These are phyloP conservation scores for Eupithecia dodoneata DNA, from an alignment of 2,888 invertebrate species.

Conservation along the genomic window DNA sequence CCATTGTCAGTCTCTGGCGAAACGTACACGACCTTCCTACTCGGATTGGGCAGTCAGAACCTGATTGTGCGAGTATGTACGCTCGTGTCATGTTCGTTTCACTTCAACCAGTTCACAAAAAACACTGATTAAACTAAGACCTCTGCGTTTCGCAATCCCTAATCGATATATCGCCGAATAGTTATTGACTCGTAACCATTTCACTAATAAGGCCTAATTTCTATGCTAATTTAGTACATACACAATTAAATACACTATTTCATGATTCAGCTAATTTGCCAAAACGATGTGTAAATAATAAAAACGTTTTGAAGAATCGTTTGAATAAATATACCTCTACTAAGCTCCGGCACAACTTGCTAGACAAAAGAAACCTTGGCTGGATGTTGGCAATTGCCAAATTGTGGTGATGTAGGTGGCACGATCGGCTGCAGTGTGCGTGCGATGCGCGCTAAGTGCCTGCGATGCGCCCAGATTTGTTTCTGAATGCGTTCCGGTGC, in stretches of 20 bases:
- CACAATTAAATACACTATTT: slow-evolving; percentile 12
- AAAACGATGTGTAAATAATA: slow-evolving; percentile 10
- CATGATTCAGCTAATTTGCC: slow-evolving; percentile 18
- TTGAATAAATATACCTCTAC: slow-evolving; percentile 42
- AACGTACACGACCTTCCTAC: slow-evolving; percentile 78
- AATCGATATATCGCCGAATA: slow-evolving; percentile 17
- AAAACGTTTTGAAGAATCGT: slow-evolving; percentile 34
- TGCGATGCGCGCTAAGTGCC: slow-evolving; percentile 55
- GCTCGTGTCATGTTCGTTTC: slow-evolving; percentile 47
- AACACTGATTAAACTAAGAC: slow-evolving; percentile 34
- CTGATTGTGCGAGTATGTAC: slow-evolving; percentile 66
- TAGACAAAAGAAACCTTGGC: slow-evolving; percentile 65
- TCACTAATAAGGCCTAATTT: slow-evolving; percentile 28
- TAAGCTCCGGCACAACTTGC: slow-evolving; percentile 51
- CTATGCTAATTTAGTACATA: slow-evolving; percentile 17
- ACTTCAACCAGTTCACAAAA: slow-evolving; percentile 46
- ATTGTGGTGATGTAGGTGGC: slow-evolving; percentile 58
- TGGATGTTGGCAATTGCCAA: slow-evolving; percentile 63
- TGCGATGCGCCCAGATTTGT: slow-evolving; percentile 46
- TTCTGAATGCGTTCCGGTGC: slow-evolving; percentile 54
- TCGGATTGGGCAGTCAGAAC: slow-evolving; percentile 77
- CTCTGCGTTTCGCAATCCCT: slow-evolving; percentile 30
- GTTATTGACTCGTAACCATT: slow-evolving; percentile 23
- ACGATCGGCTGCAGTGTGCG: slow-evolving; percentile 54
- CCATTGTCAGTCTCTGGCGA: slow-evolving; percentile 81